These are phyloP conservation scores for Xiphophorus birchmanni DNA, from an alignment of 2,797 vertebrate genomes.

Conservation along the genomic window DNA sequence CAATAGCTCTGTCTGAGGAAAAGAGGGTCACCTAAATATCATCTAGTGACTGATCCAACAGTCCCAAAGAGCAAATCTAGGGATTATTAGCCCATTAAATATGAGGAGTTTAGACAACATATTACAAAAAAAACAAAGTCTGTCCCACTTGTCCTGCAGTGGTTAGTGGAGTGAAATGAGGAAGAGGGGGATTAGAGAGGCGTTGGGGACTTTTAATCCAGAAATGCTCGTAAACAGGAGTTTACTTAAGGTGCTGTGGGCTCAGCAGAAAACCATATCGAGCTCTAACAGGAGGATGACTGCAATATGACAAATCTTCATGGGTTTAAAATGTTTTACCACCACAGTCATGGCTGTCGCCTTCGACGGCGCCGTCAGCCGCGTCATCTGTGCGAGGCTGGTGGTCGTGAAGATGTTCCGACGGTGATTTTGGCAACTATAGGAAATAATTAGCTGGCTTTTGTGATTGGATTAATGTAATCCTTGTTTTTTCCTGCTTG, in stretches of 20 bases:
- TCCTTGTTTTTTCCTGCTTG: constrained; percentile 31
- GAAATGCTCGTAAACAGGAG: constrained; percentile 38
- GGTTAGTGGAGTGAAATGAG: constrained; percentile 21
- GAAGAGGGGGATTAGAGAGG: constrained; percentile 27
- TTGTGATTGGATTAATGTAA: constrained; percentile 35
- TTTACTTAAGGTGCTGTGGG: constrained; percentile 49
- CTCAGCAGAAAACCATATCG: background rate
- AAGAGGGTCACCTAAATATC: constrained; percentile 65
- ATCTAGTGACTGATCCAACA: constrained; percentile 33
- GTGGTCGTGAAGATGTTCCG: constrained; percentile 26
- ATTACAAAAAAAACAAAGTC: constrained; percentile 49
- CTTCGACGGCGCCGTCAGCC: constrained; percentile 27
- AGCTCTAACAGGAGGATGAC: background rate
- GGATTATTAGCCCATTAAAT: constrained; percentile 62
- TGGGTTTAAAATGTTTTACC: constrained; percentile 43
- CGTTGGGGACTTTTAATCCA: constrained; percentile 38
- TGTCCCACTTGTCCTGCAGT: constrained; percentile 35
- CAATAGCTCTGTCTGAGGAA: constrained; percentile 30
- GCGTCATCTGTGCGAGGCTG: constrained; percentile 13
- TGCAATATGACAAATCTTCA: background rate
- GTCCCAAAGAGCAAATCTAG: constrained; percentile 44
- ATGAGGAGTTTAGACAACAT: constrained; percentile 52
- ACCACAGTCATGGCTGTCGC: constrained; percentile 28
- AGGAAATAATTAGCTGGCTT: constrained; percentile 25
- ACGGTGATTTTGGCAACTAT: constrained; percentile 13